Conservation (phyloP, 2,888 invertebrate species). For the Sicus ferrugineus region DNA sequence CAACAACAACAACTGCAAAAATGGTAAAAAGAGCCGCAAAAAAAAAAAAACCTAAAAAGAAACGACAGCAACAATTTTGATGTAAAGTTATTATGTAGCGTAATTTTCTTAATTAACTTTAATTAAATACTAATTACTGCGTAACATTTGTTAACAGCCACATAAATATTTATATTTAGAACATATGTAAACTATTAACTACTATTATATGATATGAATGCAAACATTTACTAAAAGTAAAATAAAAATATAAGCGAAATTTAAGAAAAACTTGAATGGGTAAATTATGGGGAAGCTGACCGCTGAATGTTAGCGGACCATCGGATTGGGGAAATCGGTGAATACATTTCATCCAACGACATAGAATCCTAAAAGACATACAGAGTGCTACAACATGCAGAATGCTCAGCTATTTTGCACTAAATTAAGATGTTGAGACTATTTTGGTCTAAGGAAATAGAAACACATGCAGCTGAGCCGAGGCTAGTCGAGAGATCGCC, state of each 20-base stretch:
- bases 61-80: conserved; percentile 37
- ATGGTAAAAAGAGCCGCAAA: conserved; percentile 47
- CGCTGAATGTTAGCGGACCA: background rate
- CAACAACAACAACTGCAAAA: conserved; percentile 42
- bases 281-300: background rate
- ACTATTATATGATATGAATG: conserved; percentile 37
- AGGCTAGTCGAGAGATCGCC: too few relatives aligned
- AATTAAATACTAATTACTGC: conserved; percentile 47
- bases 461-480: too few relatives aligned
- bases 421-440: too few relatives aligned
- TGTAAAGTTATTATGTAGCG: conserved; percentile 37
- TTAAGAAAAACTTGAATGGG: conserved; percentile 29
- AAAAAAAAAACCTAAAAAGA: conserved; percentile 39
- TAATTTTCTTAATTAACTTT: conserved; percentile 40
- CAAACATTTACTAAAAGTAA: conserved; percentile 49
- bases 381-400: too few relatives aligned
- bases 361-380: too few relatives aligned
- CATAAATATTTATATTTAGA: conserved; percentile 38
- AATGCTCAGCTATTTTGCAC: too few relatives aligned
- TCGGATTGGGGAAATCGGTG: too few relatives aligned
- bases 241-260: conserved; percentile 40
- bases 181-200: conserved; percentile 35
- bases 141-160: conserved; percentile 50
- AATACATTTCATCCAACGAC: too few relatives aligned
- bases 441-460: too few relatives aligned